A percentile compares a stretch with the other conserved stretches of the same genome.
These are phyloP conservation scores for Bugula neritina DNA, from an alignment of 2,888 invertebrate genomes.

Conservation along the genomic window DNA sequence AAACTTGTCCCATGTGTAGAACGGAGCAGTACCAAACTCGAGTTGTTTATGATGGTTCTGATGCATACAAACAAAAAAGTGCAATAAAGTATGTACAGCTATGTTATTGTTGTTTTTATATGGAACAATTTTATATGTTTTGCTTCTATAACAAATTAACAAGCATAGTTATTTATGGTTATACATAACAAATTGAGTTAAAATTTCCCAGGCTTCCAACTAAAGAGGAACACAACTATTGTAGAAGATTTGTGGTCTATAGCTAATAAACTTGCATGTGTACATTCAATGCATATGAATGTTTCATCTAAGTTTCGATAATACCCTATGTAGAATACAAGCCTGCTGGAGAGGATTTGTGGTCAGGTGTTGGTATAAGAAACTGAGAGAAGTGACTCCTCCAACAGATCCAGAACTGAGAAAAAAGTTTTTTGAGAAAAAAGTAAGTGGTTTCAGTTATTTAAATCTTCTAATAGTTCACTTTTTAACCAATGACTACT, in stretches of 20 bases:
- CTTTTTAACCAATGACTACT: no score
- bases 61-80: slow-evolving; percentile 40
- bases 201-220: no score
- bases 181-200: no score
- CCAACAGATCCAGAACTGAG: slow-evolving; percentile 50
- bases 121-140: no score
- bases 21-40: slow-evolving; percentile 50
- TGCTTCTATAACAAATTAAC: no score
- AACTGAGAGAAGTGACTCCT: slow-evolving; percentile 46
- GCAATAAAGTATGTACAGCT: slow-evolving; percentile 45
- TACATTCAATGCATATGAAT: not conserved
- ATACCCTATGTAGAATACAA: slow-evolving; percentile 51
- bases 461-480: not conserved
- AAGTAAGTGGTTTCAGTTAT: slow-evolving; percentile 37
- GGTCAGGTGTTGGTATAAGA: slow-evolving; percentile 48
- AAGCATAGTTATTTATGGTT: no score
- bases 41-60: slow-evolving; percentile 50
- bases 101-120: no score
- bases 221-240: not conserved
- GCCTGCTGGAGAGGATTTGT: slow-evolving; percentile 51
- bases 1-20: slow-evolving; percentile 53
- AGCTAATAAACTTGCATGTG: not conserved
- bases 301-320: no score
- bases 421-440: slow-evolving; percentile 49
- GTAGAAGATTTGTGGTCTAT: not conserved